phyloP scores from a whole-genome alignment of 1,140 invertebrate species.

The Theocolax elegans region DNA sequence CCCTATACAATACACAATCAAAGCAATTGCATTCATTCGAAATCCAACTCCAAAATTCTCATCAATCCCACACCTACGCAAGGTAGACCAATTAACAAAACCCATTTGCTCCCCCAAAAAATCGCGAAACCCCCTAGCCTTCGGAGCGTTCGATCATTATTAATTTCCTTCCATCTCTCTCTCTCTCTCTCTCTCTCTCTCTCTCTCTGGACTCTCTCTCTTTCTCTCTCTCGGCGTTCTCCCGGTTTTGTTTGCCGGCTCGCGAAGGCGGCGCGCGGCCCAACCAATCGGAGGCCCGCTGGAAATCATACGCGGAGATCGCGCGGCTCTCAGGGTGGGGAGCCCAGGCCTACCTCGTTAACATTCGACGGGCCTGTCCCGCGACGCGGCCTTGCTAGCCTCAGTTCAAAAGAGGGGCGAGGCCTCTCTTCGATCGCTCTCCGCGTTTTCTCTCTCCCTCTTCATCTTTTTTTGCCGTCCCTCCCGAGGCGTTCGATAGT shows the following conservation, averaged over 20 bases:
- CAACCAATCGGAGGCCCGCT: slow-evolving; percentile 57
- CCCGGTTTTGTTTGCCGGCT: slow-evolving; percentile 58
- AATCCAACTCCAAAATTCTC: no score
- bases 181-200: slow-evolving; percentile 36
- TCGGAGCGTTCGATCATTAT: slow-evolving; percentile 48
- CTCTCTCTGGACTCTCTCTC: slow-evolving; percentile 40
- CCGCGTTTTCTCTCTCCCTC: slow-evolving; percentile 9
- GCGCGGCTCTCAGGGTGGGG: slow-evolving; percentile 47
- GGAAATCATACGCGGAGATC: slow-evolving; percentile 59
- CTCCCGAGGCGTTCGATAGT: no score
- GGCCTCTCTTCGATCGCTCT: slow-evolving; percentile 54
- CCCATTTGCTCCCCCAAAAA: no score
- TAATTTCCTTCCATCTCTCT: slow-evolving; percentile 42
- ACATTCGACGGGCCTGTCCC: slow-evolving; percentile 63
- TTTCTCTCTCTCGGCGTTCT: no score
- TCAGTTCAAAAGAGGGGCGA: slow-evolving; percentile 48
- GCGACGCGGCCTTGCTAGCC: slow-evolving; percentile 37
- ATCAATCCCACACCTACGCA: no score
- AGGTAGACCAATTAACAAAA: no score
- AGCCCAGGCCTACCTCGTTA: slow-evolving; percentile 59
- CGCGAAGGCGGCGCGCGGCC: neutral
- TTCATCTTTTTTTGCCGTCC: neutral
- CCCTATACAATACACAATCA: no score
- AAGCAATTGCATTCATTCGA: no score
- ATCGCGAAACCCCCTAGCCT: no score